Evolutionary conservation across 2,797 vertebrate species (phyloP), one percentile per base, ranked within the genome.

Genomic region (Platalea minor): DNA sequence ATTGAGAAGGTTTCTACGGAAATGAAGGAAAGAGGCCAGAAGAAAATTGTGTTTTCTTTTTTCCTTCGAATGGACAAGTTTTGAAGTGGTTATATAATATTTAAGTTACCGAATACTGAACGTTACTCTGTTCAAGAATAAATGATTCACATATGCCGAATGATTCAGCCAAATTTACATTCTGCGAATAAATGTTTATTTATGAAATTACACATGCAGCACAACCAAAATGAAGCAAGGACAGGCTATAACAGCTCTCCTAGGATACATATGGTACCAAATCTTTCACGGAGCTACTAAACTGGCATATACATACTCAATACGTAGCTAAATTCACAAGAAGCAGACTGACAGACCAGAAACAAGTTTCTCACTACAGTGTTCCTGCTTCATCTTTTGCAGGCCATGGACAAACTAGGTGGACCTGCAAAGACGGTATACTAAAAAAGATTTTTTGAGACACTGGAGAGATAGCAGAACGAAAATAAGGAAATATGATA

Each of bases 61-160:
- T 95, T 53, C 84, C 61, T 96, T 96, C 91, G 94, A 95, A 94
- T 57, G 60, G 50, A 89, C 88, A 92, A 95, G 92, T 88, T 96
- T 93, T 96, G 86, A 96, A 95, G 91, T 63, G 81, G 93, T 97
- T 97, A 97, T 95, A 96, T 95, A 96, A 96, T 96, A 90, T 96
- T 91, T 96, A 95, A 91, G 91, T 94, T 93, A 93, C 92, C 29
- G 91, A 95, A 90, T 78, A 90, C 16, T 3, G 87, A 94, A 69
- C 5, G 2, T 31, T 96, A 75, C 50, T 83, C 76, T 75, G 87
- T 92, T 96, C 95, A 97, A 94, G 88, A 96, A 95, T 95, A 97
- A 97, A 97, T 97, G 60, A 91, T 82, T 97, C 91, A 94, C 96
- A 97, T 94, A 96, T 97, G 97, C 84, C 90, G 90, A 95, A 89